Conservation (phyloP, 2,888 invertebrate genomes). For the Archaeoteleia sp. region DNA sequence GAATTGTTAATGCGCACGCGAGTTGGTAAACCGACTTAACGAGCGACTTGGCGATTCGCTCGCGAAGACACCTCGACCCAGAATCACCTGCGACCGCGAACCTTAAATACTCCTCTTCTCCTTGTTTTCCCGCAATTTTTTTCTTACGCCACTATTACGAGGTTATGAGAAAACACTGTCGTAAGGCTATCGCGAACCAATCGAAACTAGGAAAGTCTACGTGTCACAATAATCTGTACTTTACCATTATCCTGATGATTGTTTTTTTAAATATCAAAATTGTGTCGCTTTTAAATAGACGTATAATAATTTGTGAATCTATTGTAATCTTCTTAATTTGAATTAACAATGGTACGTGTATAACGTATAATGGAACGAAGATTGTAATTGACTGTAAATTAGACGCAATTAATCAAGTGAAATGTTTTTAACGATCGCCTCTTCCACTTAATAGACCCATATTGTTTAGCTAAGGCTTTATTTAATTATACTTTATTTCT, state of each 20-base stretch:
- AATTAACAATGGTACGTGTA: no score
- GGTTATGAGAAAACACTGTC: conserved; percentile 46
- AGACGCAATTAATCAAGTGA: conserved; percentile 7
- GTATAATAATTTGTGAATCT: no score
- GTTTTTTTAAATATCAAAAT: no score
- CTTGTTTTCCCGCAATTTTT: conserved; percentile 32
- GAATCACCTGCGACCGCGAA: conserved; percentile 52
- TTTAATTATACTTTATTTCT: conserved; percentile 18
- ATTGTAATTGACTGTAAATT: not conserved
- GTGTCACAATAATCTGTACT: conserved; percentile 27
- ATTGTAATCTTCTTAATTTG: no score
- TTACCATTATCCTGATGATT: conserved; percentile 36
- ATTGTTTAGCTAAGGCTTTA: not conserved
- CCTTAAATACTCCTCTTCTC: conserved; percentile 38
- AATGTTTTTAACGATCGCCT: not conserved
- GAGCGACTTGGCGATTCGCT: conserved; percentile 49
- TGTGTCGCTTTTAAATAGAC: no score
- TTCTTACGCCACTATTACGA: conserved; percentile 24
- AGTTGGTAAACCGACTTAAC: conserved; percentile 51
- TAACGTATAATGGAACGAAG: no score
- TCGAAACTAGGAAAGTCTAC: conserved; percentile 43
- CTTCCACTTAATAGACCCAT: not conserved
- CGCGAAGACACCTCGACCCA: conserved; percentile 58
- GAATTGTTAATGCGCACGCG: conserved; percentile 47
- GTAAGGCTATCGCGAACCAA: conserved; percentile 45